These are phyloP conservation scores for Bombus affinis DNA, from an alignment of 1,140 invertebrate genomes.

Conservation along the genomic window DNA sequence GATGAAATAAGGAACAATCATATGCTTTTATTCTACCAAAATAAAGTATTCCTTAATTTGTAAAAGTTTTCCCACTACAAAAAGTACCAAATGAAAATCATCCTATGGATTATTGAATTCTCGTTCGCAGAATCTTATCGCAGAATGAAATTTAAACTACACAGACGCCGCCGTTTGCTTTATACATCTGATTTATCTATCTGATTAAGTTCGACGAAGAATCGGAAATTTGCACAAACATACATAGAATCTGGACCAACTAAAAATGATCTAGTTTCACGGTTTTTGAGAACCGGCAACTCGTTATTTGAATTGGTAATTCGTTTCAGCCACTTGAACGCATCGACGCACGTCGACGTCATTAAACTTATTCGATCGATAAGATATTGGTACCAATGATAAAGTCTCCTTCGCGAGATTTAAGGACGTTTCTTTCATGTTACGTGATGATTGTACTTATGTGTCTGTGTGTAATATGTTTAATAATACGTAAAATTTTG, in stretches of 20 bases:
- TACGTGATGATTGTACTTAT: no score
- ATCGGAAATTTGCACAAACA: constrained; percentile 5
- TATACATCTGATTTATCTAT: background rate
- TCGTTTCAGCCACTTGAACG: background rate
- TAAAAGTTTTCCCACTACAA: background rate
- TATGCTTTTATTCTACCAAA: no score
- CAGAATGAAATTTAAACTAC: constrained; percentile 6
- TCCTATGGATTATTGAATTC: background rate
- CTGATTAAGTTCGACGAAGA: background rate
- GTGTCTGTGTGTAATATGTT: no score
- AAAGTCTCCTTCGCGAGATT: no score
- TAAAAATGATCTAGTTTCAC: background rate
- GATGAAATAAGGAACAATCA: no score
- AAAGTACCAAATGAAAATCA: background rate
- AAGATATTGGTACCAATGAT: background rate
- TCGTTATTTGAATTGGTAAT: constrained; percentile 28
- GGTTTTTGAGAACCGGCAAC: background rate
- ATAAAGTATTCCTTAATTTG: background rate
- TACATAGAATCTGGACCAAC: background rate
- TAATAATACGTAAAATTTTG: no score
- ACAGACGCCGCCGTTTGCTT: background rate
- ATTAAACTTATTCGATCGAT: constrained; percentile 7
- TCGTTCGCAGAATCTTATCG: background rate
- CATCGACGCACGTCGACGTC: background rate
- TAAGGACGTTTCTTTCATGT: no score